Base-by-base conservation (phyloP, 2,113 vertebrate species). In the Mola mola region DNA sequence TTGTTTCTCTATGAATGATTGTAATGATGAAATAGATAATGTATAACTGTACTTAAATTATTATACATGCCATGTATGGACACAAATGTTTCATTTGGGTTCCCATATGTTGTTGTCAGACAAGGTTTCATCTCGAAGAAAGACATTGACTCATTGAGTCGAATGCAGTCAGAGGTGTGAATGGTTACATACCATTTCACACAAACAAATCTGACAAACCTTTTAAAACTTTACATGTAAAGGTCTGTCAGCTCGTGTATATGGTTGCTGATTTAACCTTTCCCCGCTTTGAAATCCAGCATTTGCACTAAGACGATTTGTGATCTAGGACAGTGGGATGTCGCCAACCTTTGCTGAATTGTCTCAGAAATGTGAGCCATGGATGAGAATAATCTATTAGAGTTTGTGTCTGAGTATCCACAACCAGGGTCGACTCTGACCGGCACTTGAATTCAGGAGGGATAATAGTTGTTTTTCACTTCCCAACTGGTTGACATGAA, bases 1-100 rank as follows among this genome's bases (percentile, higher is more conserved):
- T 64, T 22, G 15, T 72, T 66, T 15, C 28, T 70, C 62, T 43
- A 36, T 44, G 9, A 65, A 52, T 52, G 55, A 21, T 12, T 78
- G 70, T 71, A 46, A 55, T 64, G 16, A 65, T 72, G 16, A 59
- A 38, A 29, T 69, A 26, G 5, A 72, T 25, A n/a, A 11, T 83
- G 66, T 79, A 70, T 51, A 78, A 73, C 66, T 87, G 84, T 84
- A 84, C 47, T 89, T 79, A 85, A 48, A 63, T 82, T 38, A 59
- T 62, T 61, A 9, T 64, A n/a, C n/a, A n/a, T n/a, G n/a, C n/a
- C n/a, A n/a, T n/a, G n/a, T n/a, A n/a, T n/a, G n/a, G n/a, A n/a
- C n/a, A n/a, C n/a, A n/a, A n/a, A n/a, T n/a, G n/a, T n/a, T n/a
- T n/a, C n/a, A 38, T 17, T 25, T 43, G 52, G 40, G 38, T 51